Percentiles rank a stretch among this genome's conserved stretches.
Evolutionary conservation across 2,888 invertebrate species (phyloP).

Genomic region (Empis stercorea): DNA sequence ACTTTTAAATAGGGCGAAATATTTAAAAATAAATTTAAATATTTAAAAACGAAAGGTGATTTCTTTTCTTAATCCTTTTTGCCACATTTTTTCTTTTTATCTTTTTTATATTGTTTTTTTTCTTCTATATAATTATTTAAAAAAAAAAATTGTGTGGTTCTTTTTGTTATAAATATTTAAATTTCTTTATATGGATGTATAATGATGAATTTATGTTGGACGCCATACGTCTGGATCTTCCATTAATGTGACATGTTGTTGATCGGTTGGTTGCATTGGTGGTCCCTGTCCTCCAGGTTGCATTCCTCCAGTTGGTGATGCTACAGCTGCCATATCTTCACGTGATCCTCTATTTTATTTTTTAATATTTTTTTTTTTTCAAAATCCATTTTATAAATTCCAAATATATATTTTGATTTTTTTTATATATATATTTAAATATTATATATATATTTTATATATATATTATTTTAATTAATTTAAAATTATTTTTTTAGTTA

Average conservation of each 20-base stretch:
- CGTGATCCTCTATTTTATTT: conserved; percentile 54
- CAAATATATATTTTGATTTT: neutral
- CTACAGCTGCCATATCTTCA: conserved; percentile 74
- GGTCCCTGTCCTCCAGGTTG: conserved; percentile 47
- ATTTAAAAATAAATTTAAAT: too few relatives aligned
- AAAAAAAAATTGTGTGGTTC: neutral
- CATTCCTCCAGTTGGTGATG: conserved; percentile 51
- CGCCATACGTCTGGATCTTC: conserved; percentile 90
- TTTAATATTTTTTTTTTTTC: conserved; percentile 4
- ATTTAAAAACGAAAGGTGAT: too few relatives aligned
- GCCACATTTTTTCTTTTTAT: too few relatives aligned
- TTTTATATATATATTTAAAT: conserved; percentile 23
- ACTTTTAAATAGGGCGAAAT: too few relatives aligned
- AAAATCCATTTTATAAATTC: too few relatives aligned
- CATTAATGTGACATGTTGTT: conserved; percentile 70
- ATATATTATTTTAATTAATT: neutral
- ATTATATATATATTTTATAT: conserved; percentile 8
- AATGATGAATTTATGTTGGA: conserved; percentile 58
- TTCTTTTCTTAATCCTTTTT: too few relatives aligned
- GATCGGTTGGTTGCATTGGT: conserved; percentile 35
- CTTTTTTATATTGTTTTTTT: neutral
- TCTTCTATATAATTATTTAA: neutral
- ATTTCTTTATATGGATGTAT: neutral
- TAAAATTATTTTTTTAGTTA: neutral
- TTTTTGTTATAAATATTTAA: neutral